Conservation (phyloP, 1,140 invertebrate genomes). For the Pomacea maculata region DNA sequence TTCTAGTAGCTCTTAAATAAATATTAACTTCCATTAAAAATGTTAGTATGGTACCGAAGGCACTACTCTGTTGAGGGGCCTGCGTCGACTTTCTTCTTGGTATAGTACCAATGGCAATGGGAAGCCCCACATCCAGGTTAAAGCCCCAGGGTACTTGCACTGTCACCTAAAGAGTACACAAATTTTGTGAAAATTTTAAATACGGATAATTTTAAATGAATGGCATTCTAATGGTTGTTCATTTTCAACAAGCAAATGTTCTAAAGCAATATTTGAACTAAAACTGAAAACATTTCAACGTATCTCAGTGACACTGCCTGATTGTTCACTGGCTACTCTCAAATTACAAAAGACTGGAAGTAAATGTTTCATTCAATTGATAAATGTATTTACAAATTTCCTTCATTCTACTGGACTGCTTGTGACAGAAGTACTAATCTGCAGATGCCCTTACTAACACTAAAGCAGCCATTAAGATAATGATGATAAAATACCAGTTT, state of each 20-base stretch:
- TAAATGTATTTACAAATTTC: no score
- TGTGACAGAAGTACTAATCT: no score
- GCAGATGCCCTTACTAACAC: no score
- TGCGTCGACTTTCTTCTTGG: neutral
- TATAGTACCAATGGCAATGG: constrained; percentile 12
- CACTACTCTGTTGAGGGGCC: no score
- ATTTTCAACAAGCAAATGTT: neutral
- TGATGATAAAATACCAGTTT: no score
- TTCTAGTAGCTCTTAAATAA: no score
- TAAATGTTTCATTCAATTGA: no score
- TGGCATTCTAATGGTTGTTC: neutral
- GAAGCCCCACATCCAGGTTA: neutral
- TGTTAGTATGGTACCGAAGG: neutral
- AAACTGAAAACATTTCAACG: neutral
- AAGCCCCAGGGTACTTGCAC: constrained; percentile 16
- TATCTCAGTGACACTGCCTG: neutral
- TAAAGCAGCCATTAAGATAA: no score
- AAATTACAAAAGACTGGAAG: no score
- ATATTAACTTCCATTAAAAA: no score
- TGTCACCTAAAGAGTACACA: neutral
- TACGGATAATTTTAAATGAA: neutral
- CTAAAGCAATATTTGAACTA: neutral
- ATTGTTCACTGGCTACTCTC: neutral
- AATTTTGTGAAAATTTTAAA: no score
- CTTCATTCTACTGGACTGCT: no score